A percentile compares a stretch with the other conserved stretches of the same genome.
These are phyloP conservation scores for Brachirus orientalis DNA, from an alignment of 2,113 vertebrate genomes.

Conservation along the genomic window DNA sequence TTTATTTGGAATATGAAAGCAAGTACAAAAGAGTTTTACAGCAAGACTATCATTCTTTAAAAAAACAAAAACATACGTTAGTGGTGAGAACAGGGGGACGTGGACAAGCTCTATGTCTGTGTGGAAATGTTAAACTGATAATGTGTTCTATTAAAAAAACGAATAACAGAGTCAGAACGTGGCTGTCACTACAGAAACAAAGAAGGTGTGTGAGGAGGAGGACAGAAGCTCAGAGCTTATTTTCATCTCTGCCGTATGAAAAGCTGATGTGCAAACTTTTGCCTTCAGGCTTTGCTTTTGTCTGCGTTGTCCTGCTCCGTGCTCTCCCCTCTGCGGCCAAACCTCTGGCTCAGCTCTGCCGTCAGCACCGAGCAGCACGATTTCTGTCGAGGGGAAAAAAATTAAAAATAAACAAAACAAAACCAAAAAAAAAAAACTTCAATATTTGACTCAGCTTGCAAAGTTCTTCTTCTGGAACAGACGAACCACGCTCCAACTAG, in stretches of 20 bases:
- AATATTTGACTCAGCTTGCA: too few species aligned
- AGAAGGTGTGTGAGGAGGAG: background rate
- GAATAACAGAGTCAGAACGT: conserved; percentile 1
- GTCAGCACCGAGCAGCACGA: conserved; percentile 87
- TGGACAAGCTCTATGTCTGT: background rate
- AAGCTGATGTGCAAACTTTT: background rate
- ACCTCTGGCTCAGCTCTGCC: conserved; percentile 84
- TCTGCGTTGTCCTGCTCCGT: conserved; percentile 74
- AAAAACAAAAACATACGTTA: background rate
- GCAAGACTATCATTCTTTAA: background rate
- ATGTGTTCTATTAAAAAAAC: background rate
- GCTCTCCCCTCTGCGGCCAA: conserved; percentile 72
- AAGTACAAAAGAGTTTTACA: background rate
- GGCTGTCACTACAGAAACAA: conserved; percentile 2
- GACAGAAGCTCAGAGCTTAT: background rate
- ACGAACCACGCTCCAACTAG: too few species aligned
- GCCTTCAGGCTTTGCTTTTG: conserved; percentile 82
- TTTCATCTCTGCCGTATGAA: conserved; percentile 3
- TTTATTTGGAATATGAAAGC: conserved; percentile 44
- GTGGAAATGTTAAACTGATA: background rate
- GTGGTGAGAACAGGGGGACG: background rate
- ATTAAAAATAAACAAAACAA: too few species aligned
- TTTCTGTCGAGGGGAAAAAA: conserved; percentile 85
- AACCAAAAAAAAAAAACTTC: too few species aligned
- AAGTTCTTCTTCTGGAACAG: too few species aligned